Conservation (phyloP, 2,113 vertebrate species). For the Hippocampus zosterae region DNA sequence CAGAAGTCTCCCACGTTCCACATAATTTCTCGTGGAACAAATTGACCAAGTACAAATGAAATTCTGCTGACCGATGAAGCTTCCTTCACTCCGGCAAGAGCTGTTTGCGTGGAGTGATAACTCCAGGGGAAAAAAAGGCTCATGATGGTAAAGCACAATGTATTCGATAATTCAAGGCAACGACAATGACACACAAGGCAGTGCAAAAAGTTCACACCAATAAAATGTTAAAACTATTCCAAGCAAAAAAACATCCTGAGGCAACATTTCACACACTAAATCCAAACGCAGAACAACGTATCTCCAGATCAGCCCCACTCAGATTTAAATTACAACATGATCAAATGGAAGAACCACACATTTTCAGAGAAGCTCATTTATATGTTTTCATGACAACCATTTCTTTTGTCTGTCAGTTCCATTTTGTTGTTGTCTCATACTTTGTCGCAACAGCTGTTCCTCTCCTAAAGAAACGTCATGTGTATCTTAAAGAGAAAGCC, state of each 20-base stretch:
- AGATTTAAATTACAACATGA: constrained; percentile 65
- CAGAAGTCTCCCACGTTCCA: not conserved
- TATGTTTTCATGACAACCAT: constrained; percentile 49
- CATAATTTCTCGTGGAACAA: not conserved
- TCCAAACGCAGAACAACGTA: constrained; percentile 43
- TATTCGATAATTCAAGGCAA: constrained; percentile 73
- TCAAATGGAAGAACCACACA: constrained; percentile 48
- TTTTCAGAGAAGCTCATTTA: constrained; percentile 48
- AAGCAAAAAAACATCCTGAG: constrained; percentile 69
- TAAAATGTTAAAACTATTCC: constrained; percentile 57
- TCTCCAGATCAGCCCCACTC: constrained; percentile 57
- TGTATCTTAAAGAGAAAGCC: constrained; percentile 31
- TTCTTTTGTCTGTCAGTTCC: constrained; percentile 22
- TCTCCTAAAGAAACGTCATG: constrained; percentile 61
- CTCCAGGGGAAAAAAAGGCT: constrained; percentile 29
- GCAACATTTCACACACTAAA: constrained; percentile 58
- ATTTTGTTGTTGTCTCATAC: constrained; percentile 9
- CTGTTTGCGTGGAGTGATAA: constrained; percentile 22
- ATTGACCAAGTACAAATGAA: not conserved
- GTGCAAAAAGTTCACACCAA: constrained; percentile 73
- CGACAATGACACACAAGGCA: constrained; percentile 64
- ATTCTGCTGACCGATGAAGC: not conserved
- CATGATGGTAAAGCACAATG: constrained; percentile 66
- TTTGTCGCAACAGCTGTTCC: constrained; percentile 40
- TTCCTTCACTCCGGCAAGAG: constrained; percentile 1